These are phyloP conservation scores for Oegoconia quadripuncta DNA, from an alignment of 2,888 invertebrate species.

Conservation along the genomic window DNA sequence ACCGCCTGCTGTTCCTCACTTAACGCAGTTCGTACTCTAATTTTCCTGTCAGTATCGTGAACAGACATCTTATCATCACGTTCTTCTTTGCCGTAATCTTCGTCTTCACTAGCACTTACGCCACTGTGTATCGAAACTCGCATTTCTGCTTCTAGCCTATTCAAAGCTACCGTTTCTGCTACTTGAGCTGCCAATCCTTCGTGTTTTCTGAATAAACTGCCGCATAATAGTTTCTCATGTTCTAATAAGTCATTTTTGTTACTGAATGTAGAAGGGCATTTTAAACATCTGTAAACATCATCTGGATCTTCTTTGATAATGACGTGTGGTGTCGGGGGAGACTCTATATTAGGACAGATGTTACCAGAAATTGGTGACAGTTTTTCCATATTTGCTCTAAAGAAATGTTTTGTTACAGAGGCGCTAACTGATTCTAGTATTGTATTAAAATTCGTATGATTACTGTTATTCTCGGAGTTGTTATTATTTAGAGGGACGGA, in stretches of 20 bases:
- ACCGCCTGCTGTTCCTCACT: constrained; percentile 95
- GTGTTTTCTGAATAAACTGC: constrained; percentile 79
- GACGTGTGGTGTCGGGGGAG: constrained; percentile 45
- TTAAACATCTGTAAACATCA: constrained; percentile 72
- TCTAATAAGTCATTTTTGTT: constrained; percentile 81
- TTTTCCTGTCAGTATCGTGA: constrained; percentile 85
- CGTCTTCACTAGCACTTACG: constrained; percentile 81
- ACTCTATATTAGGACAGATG: constrained; percentile 58
- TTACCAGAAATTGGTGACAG: constrained; percentile 77
- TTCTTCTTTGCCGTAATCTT: constrained; percentile 73
- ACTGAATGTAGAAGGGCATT: constrained; percentile 79
- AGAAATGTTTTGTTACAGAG: constrained; percentile 85
- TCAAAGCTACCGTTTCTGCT: constrained; percentile 82
- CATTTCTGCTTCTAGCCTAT: constrained; percentile 71
- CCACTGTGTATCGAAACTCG: constrained; percentile 71
- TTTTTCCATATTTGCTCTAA: constrained; percentile 84
- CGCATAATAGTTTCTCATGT: constrained; percentile 84
- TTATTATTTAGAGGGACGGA: constrained; percentile 57
- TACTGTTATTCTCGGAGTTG: constrained; percentile 54
- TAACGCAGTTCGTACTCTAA: constrained; percentile 94
- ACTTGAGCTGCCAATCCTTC: constrained; percentile 89
- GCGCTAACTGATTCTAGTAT: constrained; percentile 87
- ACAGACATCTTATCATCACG: constrained; percentile 76
- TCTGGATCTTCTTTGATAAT: constrained; percentile 60
- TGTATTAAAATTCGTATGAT: constrained; percentile 83